Percentiles rank a stretch among this genome's conserved stretches.
These are phyloP conservation scores for Drosophila suzukii DNA, from an alignment of 1,140 invertebrate species.

Conservation along the genomic window DNA sequence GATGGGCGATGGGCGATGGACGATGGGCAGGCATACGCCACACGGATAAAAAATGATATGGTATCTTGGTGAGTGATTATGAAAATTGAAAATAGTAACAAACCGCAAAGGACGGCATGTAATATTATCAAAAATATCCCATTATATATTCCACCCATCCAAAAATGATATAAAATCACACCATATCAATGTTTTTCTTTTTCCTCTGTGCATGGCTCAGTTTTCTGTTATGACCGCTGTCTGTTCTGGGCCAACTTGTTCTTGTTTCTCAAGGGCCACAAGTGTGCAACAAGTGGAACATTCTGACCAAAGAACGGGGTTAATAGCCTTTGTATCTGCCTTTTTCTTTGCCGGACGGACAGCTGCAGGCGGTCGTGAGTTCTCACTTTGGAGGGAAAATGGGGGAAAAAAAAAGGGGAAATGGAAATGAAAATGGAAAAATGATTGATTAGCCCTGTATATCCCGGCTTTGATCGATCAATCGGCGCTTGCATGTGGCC, in stretches of 20 bases:
- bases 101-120: background rate
- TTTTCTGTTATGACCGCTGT: conserved; percentile 9
- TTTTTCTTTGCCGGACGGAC: conserved; percentile 53
- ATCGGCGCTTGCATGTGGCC: conserved; percentile 63
- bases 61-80: no score
- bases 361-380: conserved; percentile 74
- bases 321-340: conserved; percentile 71
- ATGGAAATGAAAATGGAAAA: conserved; percentile 69
- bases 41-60: background rate
- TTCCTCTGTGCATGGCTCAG: background rate
- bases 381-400: conserved; percentile 61
- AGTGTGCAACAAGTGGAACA: conserved; percentile 73
- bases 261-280: conserved; percentile 32
- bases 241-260: conserved; percentile 32
- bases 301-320: conserved; percentile 58
- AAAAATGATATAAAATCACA: no score
- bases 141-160: no score
- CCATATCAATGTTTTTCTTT: background rate
- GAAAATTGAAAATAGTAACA: no score
- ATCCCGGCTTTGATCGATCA: conserved; percentile 74
- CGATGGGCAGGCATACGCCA: background rate
- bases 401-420: conserved; percentile 34
- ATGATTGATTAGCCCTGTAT: conserved; percentile 72
- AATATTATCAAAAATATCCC: background rate
- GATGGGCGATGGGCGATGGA: conserved; percentile 7